Conservation (phyloP, 2,113 vertebrate species). For the Glaucomys volans region DNA sequence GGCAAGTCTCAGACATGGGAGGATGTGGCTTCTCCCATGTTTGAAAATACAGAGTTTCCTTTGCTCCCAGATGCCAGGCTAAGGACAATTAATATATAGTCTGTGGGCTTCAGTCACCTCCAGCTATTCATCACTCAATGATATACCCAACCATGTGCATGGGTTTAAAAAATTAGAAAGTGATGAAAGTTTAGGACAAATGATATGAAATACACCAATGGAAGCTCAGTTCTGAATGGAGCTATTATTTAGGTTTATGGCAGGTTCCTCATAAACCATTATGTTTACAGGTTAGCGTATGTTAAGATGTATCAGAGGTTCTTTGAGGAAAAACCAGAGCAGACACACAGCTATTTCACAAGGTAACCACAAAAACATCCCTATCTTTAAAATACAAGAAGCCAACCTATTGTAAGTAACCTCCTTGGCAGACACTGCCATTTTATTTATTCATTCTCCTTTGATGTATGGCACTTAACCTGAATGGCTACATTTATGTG, state of each 20-base stretch:
- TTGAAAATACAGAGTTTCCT: background rate
- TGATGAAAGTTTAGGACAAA: background rate
- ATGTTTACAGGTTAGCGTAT: background rate
- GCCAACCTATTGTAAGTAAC: slow-evolving; percentile 28
- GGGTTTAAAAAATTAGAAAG: background rate
- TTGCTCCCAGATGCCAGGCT: background rate
- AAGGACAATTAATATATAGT: background rate
- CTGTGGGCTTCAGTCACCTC: background rate
- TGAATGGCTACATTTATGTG: background rate
- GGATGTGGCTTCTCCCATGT: background rate
- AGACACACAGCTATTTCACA: slow-evolving; percentile 6
- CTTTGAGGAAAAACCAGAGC: background rate
- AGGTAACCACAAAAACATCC: slow-evolving; percentile 36
- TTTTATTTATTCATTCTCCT: slow-evolving; percentile 26
- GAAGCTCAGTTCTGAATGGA: background rate
- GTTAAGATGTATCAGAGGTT: background rate
- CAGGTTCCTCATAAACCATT: background rate
- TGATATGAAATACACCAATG: background rate
- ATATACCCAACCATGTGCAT: background rate
- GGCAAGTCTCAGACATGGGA: background rate
- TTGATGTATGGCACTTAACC: background rate
- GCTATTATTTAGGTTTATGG: slow-evolving; percentile 16
- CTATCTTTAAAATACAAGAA: slow-evolving; percentile 55
- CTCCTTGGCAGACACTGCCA: background rate
- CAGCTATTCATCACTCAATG: background rate